Base-by-base conservation (phyloP, 2,888 invertebrate genomes). In the Pristionchus japonicus region DNA sequence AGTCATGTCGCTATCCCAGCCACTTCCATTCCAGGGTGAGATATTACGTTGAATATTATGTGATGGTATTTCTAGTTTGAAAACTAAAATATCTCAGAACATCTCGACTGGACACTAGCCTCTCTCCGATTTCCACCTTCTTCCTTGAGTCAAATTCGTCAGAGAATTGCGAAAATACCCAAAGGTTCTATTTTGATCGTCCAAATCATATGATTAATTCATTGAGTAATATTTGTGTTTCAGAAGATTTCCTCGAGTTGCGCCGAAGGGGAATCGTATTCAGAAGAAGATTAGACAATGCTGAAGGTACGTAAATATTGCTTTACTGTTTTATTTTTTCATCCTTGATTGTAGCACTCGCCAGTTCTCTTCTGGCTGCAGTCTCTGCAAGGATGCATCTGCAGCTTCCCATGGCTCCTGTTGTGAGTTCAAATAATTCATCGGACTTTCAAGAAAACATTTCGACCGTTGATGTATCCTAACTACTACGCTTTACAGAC, bases 171-270 rank as follows among this genome's bases (percentile, higher is more conserved):
- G 27, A 27, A 1, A 11, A 15, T 77, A 23, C n/a, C 43, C 11
- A 77, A 77, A 43, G 77, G 77, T 77, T 3, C 23, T 17, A 4
- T 3, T 11, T 2, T 23, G 3, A 49, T 52, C 23, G 17, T 17
- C 52, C 7, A 15, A 17, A 52, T 52, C 4, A 4, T 27, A 27
- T 13, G 11, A 67, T 67, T 23, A 17, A 27, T n/a, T 1, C 2
- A 61, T 61, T 27, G 3, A 3, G 11, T 2, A 61, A 61, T 61
- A 1, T 11, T 2, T 7, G 11, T n/a, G 27, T 61, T 80, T 9
- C 52, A 52, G 82, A 83, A 52, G 82, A 83, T 27, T 20, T 83
- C 23, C 82, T 83, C 23, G 82, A 83, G 34, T 52, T 83, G 82
- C 49, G 52, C 6, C 9, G 82, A 34, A 52, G 52, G 3, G 82